Conservation (phyloP, 1,140 invertebrate species). For the Chironomus tepperi region DNA sequence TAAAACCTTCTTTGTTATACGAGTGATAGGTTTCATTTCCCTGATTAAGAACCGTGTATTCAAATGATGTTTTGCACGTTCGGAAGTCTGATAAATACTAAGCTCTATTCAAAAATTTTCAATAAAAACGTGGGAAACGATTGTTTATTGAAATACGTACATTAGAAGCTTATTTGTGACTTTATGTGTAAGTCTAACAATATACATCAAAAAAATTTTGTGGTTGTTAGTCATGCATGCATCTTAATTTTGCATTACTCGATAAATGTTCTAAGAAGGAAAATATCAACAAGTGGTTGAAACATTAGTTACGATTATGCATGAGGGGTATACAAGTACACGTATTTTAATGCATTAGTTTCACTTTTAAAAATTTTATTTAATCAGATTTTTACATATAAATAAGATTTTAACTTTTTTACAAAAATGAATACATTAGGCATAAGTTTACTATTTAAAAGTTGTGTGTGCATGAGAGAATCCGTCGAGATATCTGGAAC, state of each 20-base stretch:
- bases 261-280: background rate
- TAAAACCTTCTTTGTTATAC: background rate
- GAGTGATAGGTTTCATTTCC: background rate
- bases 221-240: too few species aligned
- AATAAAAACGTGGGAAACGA: background rate
- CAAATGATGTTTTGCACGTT: too few species aligned
- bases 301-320: too few species aligned
- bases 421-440: constrained; percentile 23
- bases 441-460: constrained; percentile 15
- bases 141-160: background rate
- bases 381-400: background rate
- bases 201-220: too few species aligned
- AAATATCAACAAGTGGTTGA: background rate
- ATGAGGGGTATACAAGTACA: background rate
- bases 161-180: background rate
- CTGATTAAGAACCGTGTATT: too few species aligned
- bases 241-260: too few species aligned
- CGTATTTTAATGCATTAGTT: background rate
- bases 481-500: constrained; percentile 5
- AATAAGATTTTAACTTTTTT: background rate
- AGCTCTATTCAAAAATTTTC: constrained; percentile 8
- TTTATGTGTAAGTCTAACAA: too few species aligned
- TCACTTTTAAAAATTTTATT: background rate
- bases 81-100: background rate
- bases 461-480: background rate